Evolutionary conservation across 2,888 invertebrate genomes (phyloP).

Genomic region (Conistra vaccinii): DNA sequence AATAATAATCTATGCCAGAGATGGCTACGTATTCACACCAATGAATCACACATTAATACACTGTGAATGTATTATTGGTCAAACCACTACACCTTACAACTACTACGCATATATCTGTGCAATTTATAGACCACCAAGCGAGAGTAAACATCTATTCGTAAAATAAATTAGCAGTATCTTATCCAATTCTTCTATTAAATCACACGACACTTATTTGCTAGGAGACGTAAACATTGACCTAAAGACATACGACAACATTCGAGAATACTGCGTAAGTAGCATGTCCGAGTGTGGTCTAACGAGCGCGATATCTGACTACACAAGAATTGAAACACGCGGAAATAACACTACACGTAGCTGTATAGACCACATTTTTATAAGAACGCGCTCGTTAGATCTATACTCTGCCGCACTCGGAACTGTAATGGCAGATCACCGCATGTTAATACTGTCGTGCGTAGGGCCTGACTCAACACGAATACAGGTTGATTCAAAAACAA

Average conservation of each 20-base stretch:
- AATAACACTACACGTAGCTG: neutral
- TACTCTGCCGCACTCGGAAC: neutral
- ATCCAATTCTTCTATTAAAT: neutral
- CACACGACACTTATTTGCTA: neutral
- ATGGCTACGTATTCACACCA: too few species aligned
- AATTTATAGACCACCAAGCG: constrained; percentile 2
- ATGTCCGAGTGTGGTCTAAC: constrained; percentile 8
- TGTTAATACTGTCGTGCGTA: constrained; percentile 4
- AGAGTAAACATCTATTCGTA: constrained; percentile 8
- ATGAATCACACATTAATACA: too few species aligned
- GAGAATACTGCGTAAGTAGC: neutral
- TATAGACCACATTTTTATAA: too few species aligned
- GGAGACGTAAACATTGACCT: constrained; percentile 5
- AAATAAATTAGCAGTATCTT: neutral
- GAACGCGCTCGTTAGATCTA: too few species aligned
- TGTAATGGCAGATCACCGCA: constrained; percentile 7
- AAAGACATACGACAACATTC: constrained; percentile 2
- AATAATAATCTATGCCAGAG: too few species aligned
- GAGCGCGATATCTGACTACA: neutral
- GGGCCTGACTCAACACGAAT: neutral
- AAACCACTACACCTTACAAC: too few species aligned
- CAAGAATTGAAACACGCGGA: neutral
- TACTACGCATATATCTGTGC: neutral
- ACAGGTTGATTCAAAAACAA: too few species aligned
- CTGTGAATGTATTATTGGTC: too few species aligned